These are phyloP conservation scores for Flabesymbios commensalis DNA, from an alignment of 2,888 invertebrate species.

Conservation along the genomic window DNA sequence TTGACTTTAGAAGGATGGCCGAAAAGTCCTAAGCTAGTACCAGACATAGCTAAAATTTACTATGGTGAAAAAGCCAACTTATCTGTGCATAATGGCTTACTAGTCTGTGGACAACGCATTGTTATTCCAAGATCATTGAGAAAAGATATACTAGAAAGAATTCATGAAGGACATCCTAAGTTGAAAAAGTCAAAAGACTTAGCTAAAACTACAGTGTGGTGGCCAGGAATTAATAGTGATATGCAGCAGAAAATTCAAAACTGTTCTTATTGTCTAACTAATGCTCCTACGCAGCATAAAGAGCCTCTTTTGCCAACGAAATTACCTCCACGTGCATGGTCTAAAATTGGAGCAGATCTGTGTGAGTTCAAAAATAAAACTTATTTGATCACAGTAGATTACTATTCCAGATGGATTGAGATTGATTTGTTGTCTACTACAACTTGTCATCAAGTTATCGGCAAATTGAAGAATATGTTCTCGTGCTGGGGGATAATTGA, in stretches of 20 bases:
- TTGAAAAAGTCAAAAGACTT: neutral
- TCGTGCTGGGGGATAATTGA: neutral
- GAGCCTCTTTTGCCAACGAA: neutral
- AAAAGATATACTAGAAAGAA: neutral
- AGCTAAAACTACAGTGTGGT: conserved; percentile 3
- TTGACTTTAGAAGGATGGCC: conserved; percentile 27
- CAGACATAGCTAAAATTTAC: conserved; percentile 6
- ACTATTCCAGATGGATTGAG: conserved; percentile 4
- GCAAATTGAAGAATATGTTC: conserved; percentile 3
- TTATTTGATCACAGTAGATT: neutral
- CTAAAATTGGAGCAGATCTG: conserved; percentile 6
- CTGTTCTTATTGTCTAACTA: neutral
- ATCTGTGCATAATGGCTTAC: conserved; percentile 19
- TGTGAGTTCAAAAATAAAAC: neutral
- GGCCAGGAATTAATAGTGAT: conserved; percentile 6
- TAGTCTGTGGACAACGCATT: conserved; percentile 1
- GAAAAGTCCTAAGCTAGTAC: conserved; percentile 4
- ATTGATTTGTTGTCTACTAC: neutral
- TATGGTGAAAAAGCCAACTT: conserved; percentile 17
- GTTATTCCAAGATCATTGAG: neutral
- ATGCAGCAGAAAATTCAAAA: neutral
- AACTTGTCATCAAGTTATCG: neutral
- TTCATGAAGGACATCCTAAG: conserved; percentile 7
- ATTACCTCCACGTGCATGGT: conserved; percentile 6
- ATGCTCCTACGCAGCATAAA: neutral